Evolutionary conservation across 2,113 vertebrate genomes (phyloP), one percentile per base, ranked within the genome.

Genomic region (Salminus brasiliensis): DNA sequence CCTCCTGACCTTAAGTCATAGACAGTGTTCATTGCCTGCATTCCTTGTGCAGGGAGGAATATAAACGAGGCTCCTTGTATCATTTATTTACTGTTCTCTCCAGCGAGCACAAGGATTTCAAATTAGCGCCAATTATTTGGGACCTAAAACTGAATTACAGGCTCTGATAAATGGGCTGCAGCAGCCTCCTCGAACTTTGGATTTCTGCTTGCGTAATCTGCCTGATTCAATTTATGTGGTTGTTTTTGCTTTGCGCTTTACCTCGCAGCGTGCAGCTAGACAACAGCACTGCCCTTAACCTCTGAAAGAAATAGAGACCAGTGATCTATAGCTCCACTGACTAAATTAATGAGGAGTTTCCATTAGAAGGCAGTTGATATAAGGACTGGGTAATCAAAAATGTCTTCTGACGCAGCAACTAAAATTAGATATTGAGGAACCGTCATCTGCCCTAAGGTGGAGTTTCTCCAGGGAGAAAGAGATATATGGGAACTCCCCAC

Each of bases 361-460:
- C 92, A 92, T 93, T 84, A 88, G 84, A 94, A 88, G 88, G 87
- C 85, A 85, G 82, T 83, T 83, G 86, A 91, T 91, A 86, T 88
- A 86, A 88, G 80, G 86, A 83, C 90, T 82, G 74, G 81, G 87
- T 87, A 85, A 93, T 88, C 92, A 88, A 82, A 81, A 53, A 69
- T 84, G 88, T 85, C 62, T 75, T 80, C 75, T 90, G 86, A 80
- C 83, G 84, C 83, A 55, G 86, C 82, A 82, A 62, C 81, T 86
- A 90, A 87, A 82, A 85, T 87, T 87, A 87, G 85, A 92, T 91
- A 91, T 88, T 69, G 90, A 91, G 85, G 79, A 93, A 89, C 77
- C 79, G 82, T 88, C 91, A 88, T 88, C 84, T 86, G 85, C 72
- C 41, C 80, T 86, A 90, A 70, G 43, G 74, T 87, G 89, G 91